These are phyloP conservation scores for Hippotragus niger DNA, from an alignment of 2,113 vertebrate species.

Conservation along the genomic window DNA sequence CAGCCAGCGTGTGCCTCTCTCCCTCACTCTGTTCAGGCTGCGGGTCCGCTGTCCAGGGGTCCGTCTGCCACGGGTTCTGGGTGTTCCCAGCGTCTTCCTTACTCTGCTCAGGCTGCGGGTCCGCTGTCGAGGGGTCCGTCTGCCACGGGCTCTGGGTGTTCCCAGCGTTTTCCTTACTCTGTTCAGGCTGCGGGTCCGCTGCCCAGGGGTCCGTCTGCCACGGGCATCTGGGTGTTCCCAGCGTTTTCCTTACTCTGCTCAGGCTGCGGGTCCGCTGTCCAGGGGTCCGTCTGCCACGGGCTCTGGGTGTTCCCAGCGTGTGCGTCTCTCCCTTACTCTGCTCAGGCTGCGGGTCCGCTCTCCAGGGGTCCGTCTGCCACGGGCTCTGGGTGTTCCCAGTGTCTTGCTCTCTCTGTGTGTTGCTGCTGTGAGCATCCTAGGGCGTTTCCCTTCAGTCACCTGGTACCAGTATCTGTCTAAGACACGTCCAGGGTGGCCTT, in stretches of 20 bases:
- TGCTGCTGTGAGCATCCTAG: background rate
- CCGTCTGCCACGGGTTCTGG: no score
- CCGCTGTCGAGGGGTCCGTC: no score
- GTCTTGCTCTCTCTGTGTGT: background rate
- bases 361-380: fast-evolving
- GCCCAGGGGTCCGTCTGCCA: no score
- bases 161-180: background rate
- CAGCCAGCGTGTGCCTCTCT: background rate
- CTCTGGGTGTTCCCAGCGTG: no score
- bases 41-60: no score
- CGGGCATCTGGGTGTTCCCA: no score
- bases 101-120: no score
- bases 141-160: no score
- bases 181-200: no score
- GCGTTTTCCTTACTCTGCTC: background rate
- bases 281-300: no score
- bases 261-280: fast-evolving
- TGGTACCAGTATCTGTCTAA: fast-evolving
- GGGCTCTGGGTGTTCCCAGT: background rate
- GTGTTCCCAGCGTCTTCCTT: fast-evolving
- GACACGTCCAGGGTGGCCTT: no score
- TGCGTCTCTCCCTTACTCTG: background rate
- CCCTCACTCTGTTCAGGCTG: background rate
- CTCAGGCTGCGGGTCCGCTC: fast-evolving
- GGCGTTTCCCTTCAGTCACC: fast-evolving